Evolutionary conservation across 2,113 vertebrate species (phyloP), one percentile per base, ranked within the genome.

Genomic region (Albula goreensis): DNA sequence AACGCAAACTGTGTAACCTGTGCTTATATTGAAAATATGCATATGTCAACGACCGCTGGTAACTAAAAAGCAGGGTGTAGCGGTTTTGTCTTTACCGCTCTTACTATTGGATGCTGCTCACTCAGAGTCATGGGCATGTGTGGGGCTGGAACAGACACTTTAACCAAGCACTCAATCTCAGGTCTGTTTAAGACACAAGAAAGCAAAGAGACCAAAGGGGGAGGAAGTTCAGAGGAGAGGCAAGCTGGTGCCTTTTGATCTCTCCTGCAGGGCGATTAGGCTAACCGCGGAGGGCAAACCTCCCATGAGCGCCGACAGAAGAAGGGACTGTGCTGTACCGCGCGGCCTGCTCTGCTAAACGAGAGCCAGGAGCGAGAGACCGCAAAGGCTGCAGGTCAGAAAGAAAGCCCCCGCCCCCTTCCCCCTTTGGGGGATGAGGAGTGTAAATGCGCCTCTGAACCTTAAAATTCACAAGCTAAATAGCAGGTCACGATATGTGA

Each of bases 191-290:
- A 25, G 52, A 79, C 8, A 63, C 31, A 31, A 57, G 25, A 9
- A 52, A 56, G n/a, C 2, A 25, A 83, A 13, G 15, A 48, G 77
- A 63, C 77, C 77, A 60, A 78, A 85, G 74, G 49, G 8, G 51
- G 31, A 41, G 31, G 31, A 41, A 60, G 49, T 49, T 57, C 8
- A 41, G 19, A 41, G 50, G 52, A 49, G 7, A 78, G 78, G 9
- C 48, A 53, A 57, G 52, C 74, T 41, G n/a, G n/a, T 10, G 78
- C 22, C 83, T 52, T 84, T 84, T 78, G 50, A 84, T 84, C 66
- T n/a, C 63, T 84, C 66, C 63, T 51, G 63, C 22, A 9, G 78
- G 31, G 41, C 74, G 22, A 57, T 52, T 31, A 52, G 66, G 66
- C 50, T 7, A 84, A 77, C n/a, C 13, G 2, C 66, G 41, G 31